A percentile compares a stretch with the other conserved stretches of the same genome.
Evolutionary conservation across 35 echinoderm and acorn worm species (phyloP).

Genomic region (Diadema setosum): DNA sequence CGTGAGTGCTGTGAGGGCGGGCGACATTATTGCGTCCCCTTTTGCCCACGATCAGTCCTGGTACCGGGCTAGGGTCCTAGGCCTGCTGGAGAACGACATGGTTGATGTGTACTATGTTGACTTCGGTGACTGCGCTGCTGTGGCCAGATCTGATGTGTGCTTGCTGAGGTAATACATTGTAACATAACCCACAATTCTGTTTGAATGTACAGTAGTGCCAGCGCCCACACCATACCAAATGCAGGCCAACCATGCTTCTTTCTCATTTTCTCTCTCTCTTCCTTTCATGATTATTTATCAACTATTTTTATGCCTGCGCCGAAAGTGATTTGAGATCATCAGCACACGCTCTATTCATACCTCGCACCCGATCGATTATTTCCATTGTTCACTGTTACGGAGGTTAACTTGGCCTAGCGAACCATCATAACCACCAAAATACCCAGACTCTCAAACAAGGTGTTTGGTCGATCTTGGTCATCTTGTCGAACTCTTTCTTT

Average conservation of each 20-base stretch:
- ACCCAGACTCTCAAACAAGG: too few relatives aligned
- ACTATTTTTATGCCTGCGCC: background rate
- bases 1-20: slow-evolving; percentile 37
- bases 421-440: too few relatives aligned
- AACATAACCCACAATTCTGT: background rate
- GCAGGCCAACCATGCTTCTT: background rate
- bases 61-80: slow-evolving; percentile 81
- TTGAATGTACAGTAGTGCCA: background rate
- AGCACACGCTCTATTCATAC: background rate
- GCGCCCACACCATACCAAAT: background rate
- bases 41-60: slow-evolving; percentile 78
- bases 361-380: too few relatives aligned
- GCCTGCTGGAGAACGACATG: slow-evolving; percentile 63
- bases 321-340: background rate
- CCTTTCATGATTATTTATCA: background rate
- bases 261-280: background rate
- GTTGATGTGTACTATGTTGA: slow-evolving; percentile 94
- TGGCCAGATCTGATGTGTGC: slow-evolving; percentile 28
- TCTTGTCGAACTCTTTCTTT: too few relatives aligned
- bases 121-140: slow-evolving; percentile 76
- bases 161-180: slow-evolving; percentile 59
- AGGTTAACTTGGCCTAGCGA: too few relatives aligned
- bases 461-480: too few relatives aligned
- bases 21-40: slow-evolving; percentile 87
- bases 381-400: too few relatives aligned